Evolutionary conservation across 2,113 vertebrate genomes (phyloP).

Genomic region (Leucoraja erinaceus): DNA sequence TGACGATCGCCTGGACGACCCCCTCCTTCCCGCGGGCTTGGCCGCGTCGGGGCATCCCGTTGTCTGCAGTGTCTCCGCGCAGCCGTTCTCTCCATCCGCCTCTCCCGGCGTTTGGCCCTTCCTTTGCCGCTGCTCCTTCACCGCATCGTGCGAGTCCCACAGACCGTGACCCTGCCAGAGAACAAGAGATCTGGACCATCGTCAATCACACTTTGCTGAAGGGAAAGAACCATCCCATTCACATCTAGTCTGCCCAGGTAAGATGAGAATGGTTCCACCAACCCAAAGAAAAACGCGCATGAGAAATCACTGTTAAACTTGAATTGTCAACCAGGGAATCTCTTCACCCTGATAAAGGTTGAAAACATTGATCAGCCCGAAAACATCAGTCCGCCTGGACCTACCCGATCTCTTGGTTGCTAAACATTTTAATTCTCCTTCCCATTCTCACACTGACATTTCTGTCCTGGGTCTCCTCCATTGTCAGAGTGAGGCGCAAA

Average conservation of each 20-base stretch:
- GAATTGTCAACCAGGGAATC: too few relatives aligned
- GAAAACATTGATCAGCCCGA: too few relatives aligned
- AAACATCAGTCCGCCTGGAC: too few relatives aligned
- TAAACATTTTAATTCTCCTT: too few relatives aligned
- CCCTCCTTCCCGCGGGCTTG: not conserved
- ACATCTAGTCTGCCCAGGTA: not conserved
- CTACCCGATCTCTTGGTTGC: too few relatives aligned
- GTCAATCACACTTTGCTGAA: not conserved
- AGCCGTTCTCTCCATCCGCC: constrained; percentile 45
- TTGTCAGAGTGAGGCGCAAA: too few relatives aligned
- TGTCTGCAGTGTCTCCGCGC: not conserved
- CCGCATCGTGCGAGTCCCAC: constrained; percentile 62
- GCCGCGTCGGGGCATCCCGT: not conserved
- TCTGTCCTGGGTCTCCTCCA: too few relatives aligned
- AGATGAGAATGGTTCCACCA: not conserved
- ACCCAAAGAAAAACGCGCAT: not conserved
- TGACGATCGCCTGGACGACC: not conserved
- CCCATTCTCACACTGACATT: too few relatives aligned
- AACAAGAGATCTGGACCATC: not conserved
- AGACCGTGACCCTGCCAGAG: constrained; percentile 60
- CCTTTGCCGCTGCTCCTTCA: constrained; percentile 51
- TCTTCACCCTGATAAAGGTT: too few relatives aligned
- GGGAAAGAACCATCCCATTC: not conserved
- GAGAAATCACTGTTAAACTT: too few relatives aligned
- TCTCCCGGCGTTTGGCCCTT: not conserved